Evolutionary conservation across 2,888 invertebrate species (phyloP), one percentile per base, ranked within the genome.

Genomic region (Bellardia bayeri): DNA sequence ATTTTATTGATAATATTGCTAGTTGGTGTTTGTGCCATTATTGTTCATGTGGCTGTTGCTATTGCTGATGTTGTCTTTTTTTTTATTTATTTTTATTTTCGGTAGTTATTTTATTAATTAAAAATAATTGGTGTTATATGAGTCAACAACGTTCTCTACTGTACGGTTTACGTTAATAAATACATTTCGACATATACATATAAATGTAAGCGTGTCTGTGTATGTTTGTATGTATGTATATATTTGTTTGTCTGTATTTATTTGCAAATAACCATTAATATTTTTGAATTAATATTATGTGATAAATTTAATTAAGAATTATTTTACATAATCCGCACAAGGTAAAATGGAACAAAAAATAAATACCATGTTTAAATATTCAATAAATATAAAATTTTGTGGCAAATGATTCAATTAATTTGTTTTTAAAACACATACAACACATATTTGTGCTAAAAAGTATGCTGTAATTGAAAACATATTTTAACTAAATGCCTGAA

Each of bases 31-130:
- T n/a, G 33, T 51, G 3, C 11, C 42, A 45, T 74, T 72, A 8
- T 6, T 16, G 5, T 23, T 58, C 9, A 49, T 58, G n/a, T 37
- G 45, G 42, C 42, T 81, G 23, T 64, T 78, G 54, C 63, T 76
- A 40, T 68, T 45, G 23, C 23, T 56, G 16, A 37, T 74, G 42
- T 30, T 78, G n/a, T 68, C 64, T 16, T 14, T 23, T 14, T 23
- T 71, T 78, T 13, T 8, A 66, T 63, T n/a, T 30, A 33, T 66
- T 33, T 66, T 30, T 58, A 5, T 68, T 82, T 82, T 76, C 61
- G 51, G 76, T 80, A 85, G 72, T 75, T 72, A 83, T 84, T 88
- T 88, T 71, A 75, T 82, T 88, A 86, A 86, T 88, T 86, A 86
- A 88, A 88, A 86, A 82, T 88, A 86, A 86, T 88, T 86, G 79